A percentile compares a stretch with the other conserved stretches of the same genome.
Evolutionary conservation across 2,113 vertebrate species (phyloP).

Genomic region (Carettochelys insculpta): DNA sequence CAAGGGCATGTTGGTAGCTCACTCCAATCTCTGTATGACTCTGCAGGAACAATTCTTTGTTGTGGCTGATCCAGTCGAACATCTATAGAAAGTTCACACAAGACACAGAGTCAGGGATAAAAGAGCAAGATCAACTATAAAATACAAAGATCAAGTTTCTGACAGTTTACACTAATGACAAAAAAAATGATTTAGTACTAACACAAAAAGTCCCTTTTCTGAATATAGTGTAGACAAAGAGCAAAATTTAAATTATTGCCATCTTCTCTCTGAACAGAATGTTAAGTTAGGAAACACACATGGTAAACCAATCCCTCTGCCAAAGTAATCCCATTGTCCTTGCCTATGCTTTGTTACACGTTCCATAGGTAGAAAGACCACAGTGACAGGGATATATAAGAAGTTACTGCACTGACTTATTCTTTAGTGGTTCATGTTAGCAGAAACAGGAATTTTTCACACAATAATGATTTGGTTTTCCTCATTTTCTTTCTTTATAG

Average conservation of each 20-base stretch:
- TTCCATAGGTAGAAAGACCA: neutral
- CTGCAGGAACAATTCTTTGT: conserved; percentile 97
- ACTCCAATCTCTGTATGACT: conserved; percentile 97
- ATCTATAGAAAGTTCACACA: conserved; percentile 78
- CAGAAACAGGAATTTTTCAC: neutral
- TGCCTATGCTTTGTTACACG: neutral
- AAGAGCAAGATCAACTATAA: neutral
- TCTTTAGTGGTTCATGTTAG: neutral
- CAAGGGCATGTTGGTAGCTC: conserved; percentile 93
- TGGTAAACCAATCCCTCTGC: neutral
- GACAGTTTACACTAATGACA: neutral
- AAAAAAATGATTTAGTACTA: neutral
- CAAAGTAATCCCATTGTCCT: neutral
- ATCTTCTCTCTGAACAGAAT: neutral
- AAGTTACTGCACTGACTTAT: neutral
- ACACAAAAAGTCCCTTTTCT: neutral
- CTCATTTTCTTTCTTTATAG: neutral
- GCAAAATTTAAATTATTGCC: neutral
- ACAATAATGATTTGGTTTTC: neutral
- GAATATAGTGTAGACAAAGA: neutral
- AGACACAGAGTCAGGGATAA: conserved; percentile 6
- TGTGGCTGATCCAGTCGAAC: conserved; percentile 99
- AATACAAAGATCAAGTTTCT: neutral
- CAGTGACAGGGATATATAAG: conserved; percentile 10
- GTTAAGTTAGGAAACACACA: neutral